Conservation (phyloP, 2,888 invertebrate species). For the Macaria liturata region DNA sequence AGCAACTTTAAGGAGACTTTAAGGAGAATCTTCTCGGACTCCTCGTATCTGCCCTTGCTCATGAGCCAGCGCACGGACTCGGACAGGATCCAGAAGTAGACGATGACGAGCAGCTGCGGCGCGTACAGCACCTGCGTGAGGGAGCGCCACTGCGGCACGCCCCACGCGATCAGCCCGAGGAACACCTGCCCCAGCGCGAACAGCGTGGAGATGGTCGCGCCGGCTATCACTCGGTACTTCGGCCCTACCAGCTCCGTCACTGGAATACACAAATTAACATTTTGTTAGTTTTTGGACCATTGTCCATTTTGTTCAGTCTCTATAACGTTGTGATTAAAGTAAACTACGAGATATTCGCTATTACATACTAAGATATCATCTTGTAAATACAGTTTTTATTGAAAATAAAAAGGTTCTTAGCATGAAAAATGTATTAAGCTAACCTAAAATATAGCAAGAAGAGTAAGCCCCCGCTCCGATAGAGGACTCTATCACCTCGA, state of each 20-base stretch:
- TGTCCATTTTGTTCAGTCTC: too few relatives aligned
- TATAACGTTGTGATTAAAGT: too few relatives aligned
- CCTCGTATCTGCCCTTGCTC: constrained; percentile 86
- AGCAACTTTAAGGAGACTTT: constrained; percentile 86
- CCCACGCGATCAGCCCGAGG: constrained; percentile 88
- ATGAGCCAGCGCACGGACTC: constrained; percentile 92
- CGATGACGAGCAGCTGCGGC: constrained; percentile 87
- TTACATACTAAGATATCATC: too few relatives aligned
- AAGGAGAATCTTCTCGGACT: constrained; percentile 85
- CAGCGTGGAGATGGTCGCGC: constrained; percentile 88
- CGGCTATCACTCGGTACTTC: constrained; percentile 87
- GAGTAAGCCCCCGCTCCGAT: constrained; percentile 88
- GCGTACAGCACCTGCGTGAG: constrained; percentile 87
- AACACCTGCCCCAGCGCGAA: constrained; percentile 90
- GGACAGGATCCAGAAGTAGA: constrained; percentile 88
- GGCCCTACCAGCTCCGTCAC: constrained; percentile 92
- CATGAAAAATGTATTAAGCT: constrained; percentile 17
- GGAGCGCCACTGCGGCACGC: constrained; percentile 86
- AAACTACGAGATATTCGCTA: too few relatives aligned
- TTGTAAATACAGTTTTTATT: too few relatives aligned
- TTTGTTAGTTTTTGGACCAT: too few relatives aligned
- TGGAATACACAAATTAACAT: constrained; percentile 53
- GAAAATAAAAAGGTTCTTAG: too few relatives aligned
- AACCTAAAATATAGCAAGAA: constrained; percentile 89
- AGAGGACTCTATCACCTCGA: constrained; percentile 88